Conservation (phyloP, 2,113 vertebrate species). For the Ctenodactylus gundi region DNA sequence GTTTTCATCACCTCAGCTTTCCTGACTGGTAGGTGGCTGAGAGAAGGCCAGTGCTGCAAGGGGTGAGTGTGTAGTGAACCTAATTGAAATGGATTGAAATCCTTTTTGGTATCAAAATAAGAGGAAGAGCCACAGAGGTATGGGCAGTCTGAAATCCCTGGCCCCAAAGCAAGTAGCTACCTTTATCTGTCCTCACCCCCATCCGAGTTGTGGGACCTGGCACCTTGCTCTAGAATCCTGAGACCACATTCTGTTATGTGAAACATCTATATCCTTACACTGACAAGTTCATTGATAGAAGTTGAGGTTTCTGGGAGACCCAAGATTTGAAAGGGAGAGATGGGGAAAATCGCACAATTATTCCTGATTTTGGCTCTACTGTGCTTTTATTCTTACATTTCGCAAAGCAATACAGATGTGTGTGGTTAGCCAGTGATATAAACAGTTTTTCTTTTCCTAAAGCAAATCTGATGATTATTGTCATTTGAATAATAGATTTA, state of each 20-base stretch:
- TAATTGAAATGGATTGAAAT: not conserved
- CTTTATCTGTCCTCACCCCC: not conserved
- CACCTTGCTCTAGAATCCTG: not conserved
- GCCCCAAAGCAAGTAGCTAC: not conserved
- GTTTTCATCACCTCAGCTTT: not conserved
- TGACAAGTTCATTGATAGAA: not conserved
- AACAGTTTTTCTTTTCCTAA: not conserved
- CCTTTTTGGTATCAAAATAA: not conserved
- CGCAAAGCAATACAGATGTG: not conserved
- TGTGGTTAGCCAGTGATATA: not conserved
- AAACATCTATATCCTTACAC: not conserved
- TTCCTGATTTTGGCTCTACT: not conserved
- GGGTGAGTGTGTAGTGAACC: not conserved
- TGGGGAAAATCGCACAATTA: not conserved
- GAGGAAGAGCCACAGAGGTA: not conserved
- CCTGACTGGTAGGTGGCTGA: not conserved
- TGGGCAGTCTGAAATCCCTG: not conserved
- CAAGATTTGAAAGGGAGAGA: not conserved
- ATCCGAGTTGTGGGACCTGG: not conserved
- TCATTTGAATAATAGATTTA: conserved; percentile 10
- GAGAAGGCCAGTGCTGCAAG: not conserved
- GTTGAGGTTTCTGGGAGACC: not conserved
- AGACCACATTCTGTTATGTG: not conserved
- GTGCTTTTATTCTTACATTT: not conserved
- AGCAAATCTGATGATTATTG: conserved; percentile 45